Conservation (phyloP, 2,888 invertebrate species). For the Barypeithes pellucidus region DNA sequence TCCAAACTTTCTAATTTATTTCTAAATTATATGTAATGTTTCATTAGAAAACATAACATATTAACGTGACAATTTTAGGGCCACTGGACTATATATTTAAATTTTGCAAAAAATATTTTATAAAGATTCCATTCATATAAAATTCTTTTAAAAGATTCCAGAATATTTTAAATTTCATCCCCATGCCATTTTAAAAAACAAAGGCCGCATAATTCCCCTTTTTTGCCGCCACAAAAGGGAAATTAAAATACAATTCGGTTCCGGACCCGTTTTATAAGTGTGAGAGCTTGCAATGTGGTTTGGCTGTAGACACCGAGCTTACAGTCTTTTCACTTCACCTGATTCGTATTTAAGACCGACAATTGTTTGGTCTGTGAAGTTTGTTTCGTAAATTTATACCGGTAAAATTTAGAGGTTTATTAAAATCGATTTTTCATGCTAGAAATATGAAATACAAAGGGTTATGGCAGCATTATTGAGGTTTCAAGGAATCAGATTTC, state of each 20-base stretch:
- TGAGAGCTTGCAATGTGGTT: slow-evolving; percentile 42
- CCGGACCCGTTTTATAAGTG: slow-evolving; percentile 36
- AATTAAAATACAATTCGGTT: slow-evolving; percentile 42
- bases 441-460: background rate
- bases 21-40: too few relatives aligned
- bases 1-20: too few relatives aligned
- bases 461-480: too few relatives aligned
- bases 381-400: slow-evolving; percentile 7
- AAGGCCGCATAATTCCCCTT: slow-evolving; percentile 30
- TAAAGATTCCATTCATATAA: slow-evolving; percentile 13
- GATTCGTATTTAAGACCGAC: slow-evolving; percentile 24
- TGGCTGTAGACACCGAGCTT: slow-evolving; percentile 19
- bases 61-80: background rate
- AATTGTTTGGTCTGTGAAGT: slow-evolving; percentile 19
- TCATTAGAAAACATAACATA: too few relatives aligned
- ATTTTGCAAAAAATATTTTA: slow-evolving; percentile 9
- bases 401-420: background rate
- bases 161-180: slow-evolving; percentile 22
- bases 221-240: slow-evolving; percentile 36
- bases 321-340: slow-evolving; percentile 26
- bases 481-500: background rate
- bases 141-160: slow-evolving; percentile 9
- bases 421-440: background rate
- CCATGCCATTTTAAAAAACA: slow-evolving; percentile 26
- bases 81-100: background rate